These are phyloP conservation scores for Drosophila melanica DNA, from an alignment of 1,140 invertebrate genomes.

Conservation along the genomic window DNA sequence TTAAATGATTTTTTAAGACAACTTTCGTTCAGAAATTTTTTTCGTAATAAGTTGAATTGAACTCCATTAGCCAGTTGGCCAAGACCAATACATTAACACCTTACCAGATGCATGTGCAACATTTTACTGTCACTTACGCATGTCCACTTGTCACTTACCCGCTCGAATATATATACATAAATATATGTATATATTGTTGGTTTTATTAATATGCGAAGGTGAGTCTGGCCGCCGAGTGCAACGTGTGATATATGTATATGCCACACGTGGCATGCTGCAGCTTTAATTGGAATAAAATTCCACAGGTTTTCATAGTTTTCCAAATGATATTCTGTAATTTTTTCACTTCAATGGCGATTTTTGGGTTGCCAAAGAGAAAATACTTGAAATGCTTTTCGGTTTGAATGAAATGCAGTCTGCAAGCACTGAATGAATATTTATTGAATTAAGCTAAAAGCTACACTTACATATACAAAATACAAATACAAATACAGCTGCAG, in stretches of 20 bases:
- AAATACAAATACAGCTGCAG: constrained; percentile 1
- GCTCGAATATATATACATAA: constrained; percentile 23
- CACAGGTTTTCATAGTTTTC: constrained; percentile 58
- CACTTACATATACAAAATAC: constrained; percentile 22
- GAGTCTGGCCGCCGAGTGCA: constrained; percentile 24
- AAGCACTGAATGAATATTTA: constrained; percentile 12
- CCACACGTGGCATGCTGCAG: constrained; percentile 18
- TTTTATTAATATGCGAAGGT: constrained; percentile 61
- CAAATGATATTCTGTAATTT: constrained; percentile 34
- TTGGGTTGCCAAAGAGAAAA: background rate
- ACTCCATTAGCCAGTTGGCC: constrained; percentile 16
- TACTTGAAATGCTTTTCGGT: constrained; percentile 13
- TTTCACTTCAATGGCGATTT: constrained; percentile 29
- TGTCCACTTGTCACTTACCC: constrained; percentile 72
- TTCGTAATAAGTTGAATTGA: constrained; percentile 8
- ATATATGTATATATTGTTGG: constrained; percentile 7
- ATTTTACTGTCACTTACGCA: constrained; percentile 76
- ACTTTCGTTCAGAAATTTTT: background rate
- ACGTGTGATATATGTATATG: constrained; percentile 9
- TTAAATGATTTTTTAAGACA: constrained; percentile 12
- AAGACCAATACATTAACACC: constrained; percentile 15
- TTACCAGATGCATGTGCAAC: constrained; percentile 52
- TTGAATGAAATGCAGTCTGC: constrained; percentile 5
- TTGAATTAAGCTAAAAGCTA: constrained; percentile 29
- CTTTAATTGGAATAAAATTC: constrained; percentile 73